A percentile compares a stretch with the other conserved stretches of the same genome.
phyloP scores from a whole-genome alignment of 2,113 vertebrate species.

The Tiliqua scincoides region DNA sequence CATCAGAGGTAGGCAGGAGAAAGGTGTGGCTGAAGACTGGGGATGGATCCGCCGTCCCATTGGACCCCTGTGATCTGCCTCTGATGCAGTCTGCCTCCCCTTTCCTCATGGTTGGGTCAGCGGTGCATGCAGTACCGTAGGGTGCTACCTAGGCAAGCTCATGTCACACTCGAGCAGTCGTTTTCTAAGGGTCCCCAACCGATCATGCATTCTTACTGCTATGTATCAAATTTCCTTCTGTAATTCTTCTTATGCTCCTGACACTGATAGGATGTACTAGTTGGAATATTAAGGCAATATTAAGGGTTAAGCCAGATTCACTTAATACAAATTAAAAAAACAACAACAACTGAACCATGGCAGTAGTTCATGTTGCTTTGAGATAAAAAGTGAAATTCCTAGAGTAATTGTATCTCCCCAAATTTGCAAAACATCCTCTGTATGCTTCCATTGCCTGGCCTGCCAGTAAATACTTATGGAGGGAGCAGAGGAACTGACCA shows the following conservation, averaged over 20 bases:
- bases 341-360: background rate
- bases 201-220: background rate
- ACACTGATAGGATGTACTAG: conserved; percentile 41
- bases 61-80: too few relatives aligned
- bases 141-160: background rate
- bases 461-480: background rate
- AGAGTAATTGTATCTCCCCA: background rate
- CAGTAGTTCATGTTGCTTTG: background rate
- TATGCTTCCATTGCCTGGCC: background rate
- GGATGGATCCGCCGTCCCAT: too few relatives aligned
- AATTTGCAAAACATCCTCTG: background rate
- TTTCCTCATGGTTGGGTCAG: too few relatives aligned
- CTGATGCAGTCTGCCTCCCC: too few relatives aligned
- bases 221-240: background rate
- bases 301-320: background rate
- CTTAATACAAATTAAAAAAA: background rate
- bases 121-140: background rate
- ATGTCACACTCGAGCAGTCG: background rate
- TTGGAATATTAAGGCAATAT: conserved; percentile 44
- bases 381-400: background rate
- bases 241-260: background rate
- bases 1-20: too few relatives aligned
- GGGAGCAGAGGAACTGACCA: background rate
- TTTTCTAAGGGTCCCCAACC: background rate
- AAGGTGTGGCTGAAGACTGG: too few relatives aligned